Evolutionary conservation across 2,888 invertebrate genomes (phyloP).

Genomic region (Hypomecis atomaria): DNA sequence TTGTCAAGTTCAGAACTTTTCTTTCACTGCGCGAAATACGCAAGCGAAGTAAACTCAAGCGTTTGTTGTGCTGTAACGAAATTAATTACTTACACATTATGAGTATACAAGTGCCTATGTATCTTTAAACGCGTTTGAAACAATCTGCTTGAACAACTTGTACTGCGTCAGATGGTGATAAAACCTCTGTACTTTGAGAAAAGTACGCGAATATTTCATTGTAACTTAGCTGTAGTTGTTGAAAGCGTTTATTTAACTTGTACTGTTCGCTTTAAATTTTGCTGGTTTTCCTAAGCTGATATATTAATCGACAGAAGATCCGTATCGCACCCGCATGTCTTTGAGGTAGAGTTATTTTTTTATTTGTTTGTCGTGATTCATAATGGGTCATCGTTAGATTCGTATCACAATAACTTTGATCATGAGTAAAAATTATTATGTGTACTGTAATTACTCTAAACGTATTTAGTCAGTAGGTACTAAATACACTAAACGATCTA

Average conservation of each 20-base stretch:
- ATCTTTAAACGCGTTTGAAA: conserved; percentile 35
- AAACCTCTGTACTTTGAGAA: conserved; percentile 14
- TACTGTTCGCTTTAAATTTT: conserved; percentile 4
- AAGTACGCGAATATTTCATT: conserved; percentile 24
- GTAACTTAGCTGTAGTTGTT: conserved; percentile 15
- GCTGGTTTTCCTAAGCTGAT: background rate
- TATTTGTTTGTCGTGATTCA: no score
- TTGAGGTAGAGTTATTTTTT: background rate
- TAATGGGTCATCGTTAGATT: no score
- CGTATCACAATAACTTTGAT: no score
- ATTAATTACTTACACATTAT: conserved; percentile 51
- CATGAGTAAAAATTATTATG: no score
- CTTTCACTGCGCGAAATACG: conserved; percentile 48
- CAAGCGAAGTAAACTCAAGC: conserved; percentile 46
- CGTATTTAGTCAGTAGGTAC: no score
- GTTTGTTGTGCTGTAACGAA: conserved; percentile 50
- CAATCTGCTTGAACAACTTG: conserved; percentile 41
- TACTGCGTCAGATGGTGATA: conserved; percentile 28
- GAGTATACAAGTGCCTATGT: conserved; percentile 29
- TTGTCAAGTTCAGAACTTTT: conserved; percentile 55
- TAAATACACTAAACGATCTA: no score
- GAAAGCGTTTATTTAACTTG: conserved; percentile 10
- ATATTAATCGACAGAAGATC: no score
- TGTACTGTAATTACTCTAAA: no score
- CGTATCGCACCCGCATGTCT: no score